These are phyloP conservation scores for Alosa sapidissima DNA, from an alignment of 2,797 vertebrate species.

Conservation along the genomic window DNA sequence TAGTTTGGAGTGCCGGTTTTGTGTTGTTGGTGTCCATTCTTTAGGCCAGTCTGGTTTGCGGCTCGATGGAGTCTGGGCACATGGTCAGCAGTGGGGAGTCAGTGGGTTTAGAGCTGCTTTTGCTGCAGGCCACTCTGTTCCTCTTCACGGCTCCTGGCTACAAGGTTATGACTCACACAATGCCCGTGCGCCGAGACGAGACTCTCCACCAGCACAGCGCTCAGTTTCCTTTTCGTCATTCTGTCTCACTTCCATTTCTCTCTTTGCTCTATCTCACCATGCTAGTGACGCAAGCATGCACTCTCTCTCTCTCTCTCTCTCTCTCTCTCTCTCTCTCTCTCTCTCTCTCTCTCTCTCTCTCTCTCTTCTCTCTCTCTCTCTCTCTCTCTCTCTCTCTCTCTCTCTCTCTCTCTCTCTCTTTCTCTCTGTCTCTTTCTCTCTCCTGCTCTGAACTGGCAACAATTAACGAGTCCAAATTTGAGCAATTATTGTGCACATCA, in stretches of 20 bases:
- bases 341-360: not conserved
- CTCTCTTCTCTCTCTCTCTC: not conserved
- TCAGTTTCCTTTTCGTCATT: not conserved
- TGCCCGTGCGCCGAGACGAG: not conserved
- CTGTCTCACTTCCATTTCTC: not conserved
- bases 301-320: not conserved
- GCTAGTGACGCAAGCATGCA: not conserved
- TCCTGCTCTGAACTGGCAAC: not conserved
- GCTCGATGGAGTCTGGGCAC: conserved; percentile 31
- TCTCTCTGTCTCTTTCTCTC: not conserved
- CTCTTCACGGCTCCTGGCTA: conserved; percentile 6
- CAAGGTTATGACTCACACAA: not conserved
- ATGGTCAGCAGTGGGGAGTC: conserved; percentile 34
- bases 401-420: not conserved
- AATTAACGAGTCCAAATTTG: not conserved
- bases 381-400: not conserved
- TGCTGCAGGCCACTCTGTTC: conserved; percentile 1
- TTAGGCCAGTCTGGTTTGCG: not conserved
- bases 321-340: not conserved
- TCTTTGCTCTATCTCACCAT: not conserved
- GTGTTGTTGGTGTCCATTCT: conserved; percentile 5
- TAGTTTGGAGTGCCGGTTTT: conserved; percentile 34
- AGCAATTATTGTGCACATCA: conserved; percentile 13
- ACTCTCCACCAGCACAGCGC: conserved; percentile 3
- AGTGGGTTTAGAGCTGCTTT: conserved; percentile 27